Percentiles rank a stretch among this genome's conserved stretches.
Evolutionary conservation across 1,140 invertebrate genomes (phyloP).

Genomic region (Octopus bimaculoides): DNA sequence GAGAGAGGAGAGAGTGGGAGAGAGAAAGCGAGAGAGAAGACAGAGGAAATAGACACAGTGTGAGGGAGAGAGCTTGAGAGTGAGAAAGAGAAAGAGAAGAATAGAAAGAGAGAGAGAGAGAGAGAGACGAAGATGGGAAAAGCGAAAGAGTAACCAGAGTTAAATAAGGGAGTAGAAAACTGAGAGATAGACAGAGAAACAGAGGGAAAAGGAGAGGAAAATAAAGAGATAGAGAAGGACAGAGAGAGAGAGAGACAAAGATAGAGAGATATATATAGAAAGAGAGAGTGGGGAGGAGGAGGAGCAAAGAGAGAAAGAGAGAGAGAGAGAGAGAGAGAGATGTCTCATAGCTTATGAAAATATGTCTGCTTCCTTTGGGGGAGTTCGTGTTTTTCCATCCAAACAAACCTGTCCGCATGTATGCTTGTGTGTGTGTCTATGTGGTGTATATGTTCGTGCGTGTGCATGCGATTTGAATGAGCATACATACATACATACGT

Average conservation of each 20-base stretch:
- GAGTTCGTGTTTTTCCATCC: too few relatives aligned
- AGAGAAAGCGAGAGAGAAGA: not conserved
- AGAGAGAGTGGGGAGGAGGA: not conserved
- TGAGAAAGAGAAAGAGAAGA: not conserved
- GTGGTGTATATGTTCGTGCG: not conserved
- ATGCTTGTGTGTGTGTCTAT: not conserved
- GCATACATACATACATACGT: not conserved
- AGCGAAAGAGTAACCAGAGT: not conserved
- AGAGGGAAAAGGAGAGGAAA: not conserved
- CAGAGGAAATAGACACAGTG: not conserved
- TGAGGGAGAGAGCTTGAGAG: not conserved
- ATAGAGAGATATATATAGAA: not conserved
- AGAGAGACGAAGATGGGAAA: not conserved
- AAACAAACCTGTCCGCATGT: not conserved
- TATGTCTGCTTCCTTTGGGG: not conserved
- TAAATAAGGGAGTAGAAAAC: not conserved
- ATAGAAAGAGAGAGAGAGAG: not conserved
- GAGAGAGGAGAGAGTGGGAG: not conserved
- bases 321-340: not conserved
- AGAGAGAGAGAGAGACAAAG: not conserved
- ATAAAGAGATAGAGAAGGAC: not conserved
- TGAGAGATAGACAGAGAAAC: not conserved
- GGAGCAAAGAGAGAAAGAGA: not conserved
- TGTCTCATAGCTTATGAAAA: not conserved
- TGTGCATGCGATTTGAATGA: not conserved